phyloP scores from a whole-genome alignment of 2,797 vertebrate species.

The Sebastes itinus region DNA sequence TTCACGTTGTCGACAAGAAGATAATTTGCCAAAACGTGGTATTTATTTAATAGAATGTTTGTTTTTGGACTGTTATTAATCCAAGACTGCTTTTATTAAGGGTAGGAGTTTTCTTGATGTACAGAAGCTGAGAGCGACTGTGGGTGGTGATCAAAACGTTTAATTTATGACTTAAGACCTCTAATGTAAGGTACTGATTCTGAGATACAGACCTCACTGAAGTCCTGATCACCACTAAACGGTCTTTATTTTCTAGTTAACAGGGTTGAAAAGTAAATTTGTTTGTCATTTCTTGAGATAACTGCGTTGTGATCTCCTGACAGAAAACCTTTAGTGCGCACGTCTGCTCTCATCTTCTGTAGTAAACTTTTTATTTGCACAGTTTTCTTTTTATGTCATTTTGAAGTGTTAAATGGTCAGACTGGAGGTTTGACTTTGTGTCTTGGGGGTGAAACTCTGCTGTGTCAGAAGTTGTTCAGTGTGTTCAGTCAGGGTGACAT shows the following conservation, averaged over 20 bases:
- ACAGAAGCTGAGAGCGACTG: conserved; percentile 19
- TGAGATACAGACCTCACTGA: no score
- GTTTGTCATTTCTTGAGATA: not conserved
- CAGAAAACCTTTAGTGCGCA: not conserved
- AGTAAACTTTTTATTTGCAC: conserved; percentile 65
- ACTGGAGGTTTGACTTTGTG: conserved; percentile 4
- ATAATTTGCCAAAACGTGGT: conserved; percentile 18
- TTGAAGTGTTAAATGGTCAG: conserved; percentile 37
- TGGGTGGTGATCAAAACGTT: not conserved
- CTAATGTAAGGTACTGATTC: not conserved
- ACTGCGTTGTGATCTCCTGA: not conserved
- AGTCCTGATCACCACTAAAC: not conserved
- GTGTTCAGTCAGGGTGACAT: not conserved
- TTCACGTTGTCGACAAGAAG: not conserved
- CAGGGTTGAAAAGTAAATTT: not conserved
- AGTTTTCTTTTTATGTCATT: conserved; percentile 30
- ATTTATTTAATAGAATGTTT: conserved; percentile 45
- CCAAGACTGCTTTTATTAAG: conserved; percentile 51
- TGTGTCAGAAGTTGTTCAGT: not conserved
- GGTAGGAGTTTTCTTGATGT: not conserved
- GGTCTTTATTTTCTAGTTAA: not conserved
- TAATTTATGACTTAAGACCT: not conserved
- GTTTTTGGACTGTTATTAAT: conserved; percentile 64
- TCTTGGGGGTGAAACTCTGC: not conserved
- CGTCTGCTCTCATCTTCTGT: conserved; percentile 1